Evolutionary conservation across 2,797 vertebrate genomes (phyloP).

Genomic region (Xiphorhynchus erythropygius): DNA sequence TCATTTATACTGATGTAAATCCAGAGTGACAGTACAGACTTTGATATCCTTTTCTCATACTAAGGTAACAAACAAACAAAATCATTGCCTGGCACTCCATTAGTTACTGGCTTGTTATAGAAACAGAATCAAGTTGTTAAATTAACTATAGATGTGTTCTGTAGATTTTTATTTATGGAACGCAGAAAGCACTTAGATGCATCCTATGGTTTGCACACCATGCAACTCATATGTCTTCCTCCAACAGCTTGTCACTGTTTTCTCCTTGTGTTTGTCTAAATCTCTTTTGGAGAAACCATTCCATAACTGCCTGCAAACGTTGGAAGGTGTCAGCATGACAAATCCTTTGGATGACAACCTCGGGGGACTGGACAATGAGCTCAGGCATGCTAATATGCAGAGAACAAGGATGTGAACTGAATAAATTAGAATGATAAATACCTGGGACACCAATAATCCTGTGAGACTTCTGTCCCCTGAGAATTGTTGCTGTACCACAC

Average conservation of each 20-base stretch:
- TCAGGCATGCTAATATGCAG: conserved; percentile 14
- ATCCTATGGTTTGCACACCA: neutral
- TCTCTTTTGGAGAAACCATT: conserved; percentile 9
- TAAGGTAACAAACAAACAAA: neutral
- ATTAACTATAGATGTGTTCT: neutral
- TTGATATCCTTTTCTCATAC: neutral
- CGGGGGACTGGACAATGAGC: conserved; percentile 1
- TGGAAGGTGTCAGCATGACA: conserved; percentile 9
- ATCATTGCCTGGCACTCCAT: neutral
- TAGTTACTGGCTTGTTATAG: neutral
- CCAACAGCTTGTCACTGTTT: neutral
- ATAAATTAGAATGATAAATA: conserved; percentile 35
- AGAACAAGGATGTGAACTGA: neutral
- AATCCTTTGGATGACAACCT: neutral
- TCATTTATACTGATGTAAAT: neutral
- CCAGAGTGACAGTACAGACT: neutral
- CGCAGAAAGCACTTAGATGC: neutral
- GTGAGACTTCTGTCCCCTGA: neutral
- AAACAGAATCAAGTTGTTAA: conserved; percentile 15
- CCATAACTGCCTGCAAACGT: neutral
- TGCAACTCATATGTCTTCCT: neutral
- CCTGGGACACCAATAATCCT: neutral
- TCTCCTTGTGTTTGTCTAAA: conserved; percentile 12
- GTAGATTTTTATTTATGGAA: conserved; percentile 27
- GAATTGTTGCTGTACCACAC: neutral